A percentile compares a stretch with the other conserved stretches of the same genome.
phyloP scores from a whole-genome alignment of 2,797 vertebrate genomes.

The Malurus splendens region DNA sequence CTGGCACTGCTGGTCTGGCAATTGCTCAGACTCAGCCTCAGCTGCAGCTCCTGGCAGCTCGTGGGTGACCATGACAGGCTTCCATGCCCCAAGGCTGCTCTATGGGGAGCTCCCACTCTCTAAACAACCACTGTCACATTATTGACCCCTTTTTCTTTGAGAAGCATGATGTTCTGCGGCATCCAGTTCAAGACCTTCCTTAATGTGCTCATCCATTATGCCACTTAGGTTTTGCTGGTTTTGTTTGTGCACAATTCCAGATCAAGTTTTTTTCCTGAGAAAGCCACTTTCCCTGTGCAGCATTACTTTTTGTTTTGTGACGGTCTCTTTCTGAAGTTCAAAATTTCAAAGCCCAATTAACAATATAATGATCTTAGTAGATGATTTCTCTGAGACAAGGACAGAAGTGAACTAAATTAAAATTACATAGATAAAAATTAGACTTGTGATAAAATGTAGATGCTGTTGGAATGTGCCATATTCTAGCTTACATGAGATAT shows the following conservation, averaged over 20 bases:
- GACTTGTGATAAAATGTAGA: not conserved
- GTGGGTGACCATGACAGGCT: fast-evolving
- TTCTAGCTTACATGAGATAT: not conserved
- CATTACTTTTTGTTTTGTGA: not conserved
- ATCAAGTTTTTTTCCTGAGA: not conserved
- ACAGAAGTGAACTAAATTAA: not conserved
- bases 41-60: not conserved
- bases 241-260: not conserved
- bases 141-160: not conserved
- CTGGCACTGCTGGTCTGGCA: not conserved
- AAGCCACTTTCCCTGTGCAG: not conserved
- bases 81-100: not conserved
- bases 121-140: not conserved
- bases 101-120: not conserved
- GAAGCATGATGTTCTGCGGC: not conserved
- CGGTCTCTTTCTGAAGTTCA: not conserved
- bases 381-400: not conserved
- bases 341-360: not conserved
- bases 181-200: not conserved
- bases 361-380: not conserved
- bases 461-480: not conserved
- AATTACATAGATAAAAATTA: not conserved
- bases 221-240: not conserved
- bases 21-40: not conserved
- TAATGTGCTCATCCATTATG: not conserved